Evolutionary conservation across 2,113 vertebrate species (phyloP).

Genomic region (Megaceryle maxima): DNA sequence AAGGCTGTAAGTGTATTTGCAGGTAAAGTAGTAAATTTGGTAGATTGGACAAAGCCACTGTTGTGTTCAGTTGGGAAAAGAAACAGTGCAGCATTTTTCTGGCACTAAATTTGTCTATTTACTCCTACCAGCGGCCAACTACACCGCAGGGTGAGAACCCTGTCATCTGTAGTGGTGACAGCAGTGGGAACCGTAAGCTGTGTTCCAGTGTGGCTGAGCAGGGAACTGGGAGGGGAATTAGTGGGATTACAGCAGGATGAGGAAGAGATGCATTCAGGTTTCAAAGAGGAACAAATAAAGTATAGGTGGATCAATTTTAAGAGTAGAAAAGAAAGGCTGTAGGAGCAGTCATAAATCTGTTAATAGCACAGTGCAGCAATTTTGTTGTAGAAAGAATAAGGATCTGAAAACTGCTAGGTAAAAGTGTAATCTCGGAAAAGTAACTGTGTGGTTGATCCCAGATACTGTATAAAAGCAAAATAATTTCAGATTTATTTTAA

Average conservation of each 20-base stretch:
- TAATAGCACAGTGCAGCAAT: accelerated
- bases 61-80: not conserved
- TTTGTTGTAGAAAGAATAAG: not conserved
- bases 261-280: not conserved
- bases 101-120: not conserved
- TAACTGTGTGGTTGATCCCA: not conserved
- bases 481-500: not conserved
- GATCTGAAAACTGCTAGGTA: not conserved
- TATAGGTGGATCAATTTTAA: not conserved
- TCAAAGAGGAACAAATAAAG: not conserved
- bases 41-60: not conserved
- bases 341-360: not conserved
- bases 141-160: accelerated
- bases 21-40: not conserved
- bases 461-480: not conserved
- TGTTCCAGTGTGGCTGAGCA: not conserved
- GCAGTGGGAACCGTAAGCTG: not conserved
- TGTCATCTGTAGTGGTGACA: not conserved
- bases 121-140: not conserved
- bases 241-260: not conserved
- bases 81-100: accelerated
- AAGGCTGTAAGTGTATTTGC: not conserved
- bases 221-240: not conserved
- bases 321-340: not conserved
- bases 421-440: not conserved